Percentiles rank a stretch among this genome's conserved stretches.
These are phyloP conservation scores for Percopsis transmontana DNA, from an alignment of 2,113 vertebrate genomes.

Conservation along the genomic window DNA sequence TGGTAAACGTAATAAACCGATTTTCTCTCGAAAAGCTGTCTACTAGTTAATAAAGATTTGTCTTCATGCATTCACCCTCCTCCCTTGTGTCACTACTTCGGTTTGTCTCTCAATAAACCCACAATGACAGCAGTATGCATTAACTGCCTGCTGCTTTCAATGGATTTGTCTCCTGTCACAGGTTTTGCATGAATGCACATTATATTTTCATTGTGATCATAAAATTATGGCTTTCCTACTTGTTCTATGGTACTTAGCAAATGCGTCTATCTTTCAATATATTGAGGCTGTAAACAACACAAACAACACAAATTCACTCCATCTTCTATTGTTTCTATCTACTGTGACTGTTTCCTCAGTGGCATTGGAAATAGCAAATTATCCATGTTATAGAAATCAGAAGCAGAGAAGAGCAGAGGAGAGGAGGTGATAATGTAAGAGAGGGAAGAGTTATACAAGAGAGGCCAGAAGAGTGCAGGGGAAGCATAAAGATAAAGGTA, in stretches of 20 bases:
- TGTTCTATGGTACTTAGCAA: constrained; percentile 1
- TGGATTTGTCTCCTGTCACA: constrained; percentile 15
- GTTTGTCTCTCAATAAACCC: constrained; percentile 29
- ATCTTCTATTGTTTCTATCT: no score
- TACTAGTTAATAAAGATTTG: constrained; percentile 14
- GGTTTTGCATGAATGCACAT: background rate
- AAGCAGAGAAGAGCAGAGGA: background rate
- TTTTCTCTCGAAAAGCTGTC: no score
- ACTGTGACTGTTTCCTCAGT: constrained; percentile 56
- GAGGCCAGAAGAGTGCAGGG: constrained; percentile 17
- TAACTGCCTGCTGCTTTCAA: constrained; percentile 29
- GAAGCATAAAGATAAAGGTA: background rate
- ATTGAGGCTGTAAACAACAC: no score
- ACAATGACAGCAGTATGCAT: constrained; percentile 34
- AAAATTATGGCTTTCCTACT: no score
- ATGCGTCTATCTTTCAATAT: background rate
- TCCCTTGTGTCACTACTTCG: constrained; percentile 9
- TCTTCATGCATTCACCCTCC: background rate
- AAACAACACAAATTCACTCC: no score
- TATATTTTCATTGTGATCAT: no score
- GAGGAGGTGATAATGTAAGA: background rate
- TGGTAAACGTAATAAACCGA: no score
- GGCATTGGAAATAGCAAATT: constrained; percentile 67
- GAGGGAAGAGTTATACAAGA: constrained; percentile 22
- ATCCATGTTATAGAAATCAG: constrained; percentile 38